A percentile compares a stretch with the other conserved stretches of the same genome.
Conservation (phyloP, 2,113 vertebrate genomes). For the Gobius niger region DNA sequence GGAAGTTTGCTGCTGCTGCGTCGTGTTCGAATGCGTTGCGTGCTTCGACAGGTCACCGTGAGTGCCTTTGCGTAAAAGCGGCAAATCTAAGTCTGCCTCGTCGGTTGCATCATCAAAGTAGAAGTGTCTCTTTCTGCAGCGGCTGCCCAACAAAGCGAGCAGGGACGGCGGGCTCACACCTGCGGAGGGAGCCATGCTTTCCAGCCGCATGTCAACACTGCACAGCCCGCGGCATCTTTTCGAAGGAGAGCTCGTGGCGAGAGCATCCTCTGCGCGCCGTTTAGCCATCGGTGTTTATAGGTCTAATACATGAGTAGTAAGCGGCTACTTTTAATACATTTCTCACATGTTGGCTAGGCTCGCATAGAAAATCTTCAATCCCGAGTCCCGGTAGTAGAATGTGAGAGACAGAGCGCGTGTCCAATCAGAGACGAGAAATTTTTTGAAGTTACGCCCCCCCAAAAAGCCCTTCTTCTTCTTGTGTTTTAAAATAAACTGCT, state of each 20-base stretch:
- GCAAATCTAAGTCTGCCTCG: background rate
- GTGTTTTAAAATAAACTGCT: no score
- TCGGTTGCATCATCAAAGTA: conserved; percentile 30
- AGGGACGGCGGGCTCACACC: conserved; percentile 37
- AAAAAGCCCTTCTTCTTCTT: conserved; percentile 6
- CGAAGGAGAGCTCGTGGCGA: conserved; percentile 38
- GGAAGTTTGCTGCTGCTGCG: conserved; percentile 9
- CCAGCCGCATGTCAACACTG: conserved; percentile 37
- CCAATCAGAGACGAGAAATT: conserved; percentile 36
- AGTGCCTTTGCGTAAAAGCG: background rate
- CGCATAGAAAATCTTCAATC: background rate
- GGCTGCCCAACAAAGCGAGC: conserved; percentile 31
- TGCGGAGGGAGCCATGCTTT: conserved; percentile 22
- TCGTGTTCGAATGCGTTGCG: background rate
- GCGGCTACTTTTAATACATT: background rate
- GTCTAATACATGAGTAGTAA: no score
- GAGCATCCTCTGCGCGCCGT: conserved; percentile 57
- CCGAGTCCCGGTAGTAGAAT: conserved; percentile 36
- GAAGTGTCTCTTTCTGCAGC: conserved; percentile 64
- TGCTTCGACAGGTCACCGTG: conserved; percentile 16
- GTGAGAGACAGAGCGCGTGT: rapidly evolving
- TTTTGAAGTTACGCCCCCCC: conserved; percentile 22
- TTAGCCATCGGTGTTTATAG: conserved; percentile 65
- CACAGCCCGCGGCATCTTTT: conserved; percentile 42
- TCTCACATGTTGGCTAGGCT: background rate